Evolutionary conservation across 2,888 invertebrate species (phyloP), one percentile per base, ranked within the genome.

Genomic region (Apantesis nais): DNA sequence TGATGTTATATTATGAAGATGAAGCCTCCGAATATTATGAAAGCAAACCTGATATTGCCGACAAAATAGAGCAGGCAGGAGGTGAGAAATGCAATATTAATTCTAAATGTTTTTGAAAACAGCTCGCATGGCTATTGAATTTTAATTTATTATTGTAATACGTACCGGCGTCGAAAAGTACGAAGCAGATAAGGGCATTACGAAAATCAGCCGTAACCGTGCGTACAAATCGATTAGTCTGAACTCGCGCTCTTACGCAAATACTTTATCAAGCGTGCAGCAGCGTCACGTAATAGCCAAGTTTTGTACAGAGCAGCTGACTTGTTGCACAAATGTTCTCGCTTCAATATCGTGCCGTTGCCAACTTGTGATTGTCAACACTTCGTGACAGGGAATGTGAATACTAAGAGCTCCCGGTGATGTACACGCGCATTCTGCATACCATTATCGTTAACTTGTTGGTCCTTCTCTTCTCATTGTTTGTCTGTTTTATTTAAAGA

Each of bases 141-240:
- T 84, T 79, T 77, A 83, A 83, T 83, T 76, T 78, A 79, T 80
- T 86, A 81, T 85, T 84, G 82, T 85, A 84, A 81, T 85, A 85
- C 76, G 79, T 79, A 81, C 79, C 77, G 80, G 73, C 79, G 76
- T 80, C 81, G 80, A 83, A 85, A 84, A 77, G 84, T 86, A 87
- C 87, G 87, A 84, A 83, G 84, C 83, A 89, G 93, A 93, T 93
- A 93, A 92, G 90, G 80, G 85, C 78, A 89, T 93, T 93, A 90
- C 91, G 90, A 92, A 93, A 93, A 92, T 90, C 88, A 83, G 80
- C 89, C 90, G 88, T 88, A 90, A 86, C 90, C 85, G 87, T 86
- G 92, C 92, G 92, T 91, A 85, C 82, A 90, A 94, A 94, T 94
- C 91, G 93, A 94, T 94, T 93, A 91, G 89, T 88, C 87, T 87